Base-by-base conservation (phyloP, 2,888 invertebrate genomes). In the Mesorhabditis sp. region DNA sequence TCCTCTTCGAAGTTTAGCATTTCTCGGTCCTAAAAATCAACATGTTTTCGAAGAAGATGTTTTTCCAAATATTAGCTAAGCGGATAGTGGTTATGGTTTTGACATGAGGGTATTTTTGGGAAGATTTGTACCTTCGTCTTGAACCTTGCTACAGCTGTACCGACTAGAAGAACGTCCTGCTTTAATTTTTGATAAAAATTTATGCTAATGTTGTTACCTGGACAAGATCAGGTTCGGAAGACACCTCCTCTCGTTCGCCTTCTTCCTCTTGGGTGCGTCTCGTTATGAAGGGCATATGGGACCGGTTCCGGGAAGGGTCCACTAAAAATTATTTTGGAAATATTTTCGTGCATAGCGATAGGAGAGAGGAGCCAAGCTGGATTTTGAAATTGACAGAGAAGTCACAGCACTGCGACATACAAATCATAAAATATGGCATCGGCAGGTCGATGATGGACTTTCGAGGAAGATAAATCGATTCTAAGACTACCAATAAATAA, bases 171-270 rank as follows among this genome's bases (percentile, higher is more conserved):
- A 50, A 50, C 58, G n/a, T 50, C 58, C 58, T 50, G n/a, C 28
- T 50, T n/a, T 13, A 50, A 50, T 10, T 13, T 13, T 13, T 13
- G n/a, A 50, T 50, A 13, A 50, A 50, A n/a, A 50, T 13, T 50
- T 50, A 50, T 13, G n/a, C 7, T 50, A n/a, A 50, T n/a, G 58
- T 13, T 10, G 7, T 50, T 50, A 50, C 76, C 58, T 76, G 76
- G n/a, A 78, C 73, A 69, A 76, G 66, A 67, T 78, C 76, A 7
- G 78, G 78, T 58, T 76, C 78, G 41, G 75, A 75, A 5, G 75
- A 73, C 13, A 76, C 72, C 15, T 76, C 78, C 45, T 76, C 76
- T 44, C 75, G 74, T 67, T 78, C 58, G 7, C 58, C 58, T n/a
- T 50, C 58, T 50, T 50, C 58, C 7, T 13, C 41, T 63, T 63